Conservation (phyloP, 2,113 vertebrate species). For the Hiodon alosoides region DNA sequence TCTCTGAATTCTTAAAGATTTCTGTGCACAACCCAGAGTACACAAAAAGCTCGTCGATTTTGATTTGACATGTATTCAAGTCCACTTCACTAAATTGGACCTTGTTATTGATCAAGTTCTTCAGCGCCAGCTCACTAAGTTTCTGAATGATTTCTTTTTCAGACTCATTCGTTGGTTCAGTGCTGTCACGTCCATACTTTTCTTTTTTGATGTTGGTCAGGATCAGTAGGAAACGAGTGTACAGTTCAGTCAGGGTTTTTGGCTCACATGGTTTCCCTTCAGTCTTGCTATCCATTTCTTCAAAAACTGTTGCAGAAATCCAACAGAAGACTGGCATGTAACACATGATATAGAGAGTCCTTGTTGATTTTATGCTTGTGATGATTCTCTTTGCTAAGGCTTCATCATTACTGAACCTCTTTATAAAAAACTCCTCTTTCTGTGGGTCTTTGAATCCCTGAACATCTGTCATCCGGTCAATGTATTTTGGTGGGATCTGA, state of each 20-base stretch:
- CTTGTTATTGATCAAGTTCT: constrained; percentile 21
- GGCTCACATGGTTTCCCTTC: not conserved
- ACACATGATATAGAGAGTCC: constrained; percentile 39
- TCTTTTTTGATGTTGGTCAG: constrained; percentile 19
- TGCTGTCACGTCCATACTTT: constrained; percentile 4
- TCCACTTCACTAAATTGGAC: constrained; percentile 36
- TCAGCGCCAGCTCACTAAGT: constrained; percentile 29
- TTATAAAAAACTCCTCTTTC: constrained; percentile 38
- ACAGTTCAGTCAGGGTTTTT: constrained; percentile 27
- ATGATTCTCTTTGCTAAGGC: constrained; percentile 24
- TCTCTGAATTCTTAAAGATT: constrained; percentile 23
- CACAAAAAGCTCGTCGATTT: constrained; percentile 16
- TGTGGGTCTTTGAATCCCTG: constrained; percentile 34
- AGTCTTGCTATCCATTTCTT: constrained; percentile 3
- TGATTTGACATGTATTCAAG: constrained; percentile 29
- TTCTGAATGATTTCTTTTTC: constrained; percentile 25
- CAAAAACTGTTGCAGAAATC: constrained; percentile 35
- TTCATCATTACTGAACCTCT: constrained; percentile 21
- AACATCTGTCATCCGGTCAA: constrained; percentile 35
- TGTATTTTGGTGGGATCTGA: constrained; percentile 23
- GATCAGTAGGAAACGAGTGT: constrained; percentile 26
- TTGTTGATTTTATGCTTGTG: constrained; percentile 24
- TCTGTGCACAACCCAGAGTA: constrained; percentile 30
- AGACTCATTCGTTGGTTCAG: not conserved
- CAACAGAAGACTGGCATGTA: constrained; percentile 40